Base-by-base conservation (phyloP, 37 sponge, comb jelly and placozoan species). In the Ianthella basta region DNA sequence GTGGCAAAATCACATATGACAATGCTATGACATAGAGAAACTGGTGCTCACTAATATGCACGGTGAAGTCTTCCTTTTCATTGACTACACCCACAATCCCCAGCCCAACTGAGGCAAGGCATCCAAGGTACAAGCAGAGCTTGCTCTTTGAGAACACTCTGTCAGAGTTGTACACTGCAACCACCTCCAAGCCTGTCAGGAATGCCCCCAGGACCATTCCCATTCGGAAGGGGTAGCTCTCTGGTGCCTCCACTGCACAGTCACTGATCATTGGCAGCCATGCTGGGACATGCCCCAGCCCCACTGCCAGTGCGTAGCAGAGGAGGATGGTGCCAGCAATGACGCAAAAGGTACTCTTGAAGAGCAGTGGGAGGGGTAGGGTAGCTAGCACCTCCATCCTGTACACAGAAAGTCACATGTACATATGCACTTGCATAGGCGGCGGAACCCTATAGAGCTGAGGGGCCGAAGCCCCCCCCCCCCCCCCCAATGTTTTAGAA, bases 181-280 rank as follows among this genome's bases (percentile, higher is more conserved):
- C 37, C 0, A 85, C 82, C 50, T 91, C 83, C 19, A 83, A 53
- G 0, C 29, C 69, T 21, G 91, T 72, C 21, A 88, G 59, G n/a
- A 84, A 5, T 0, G 90, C 92, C 24, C 90, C 92, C 10, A 78
- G 34, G 37, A 90, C 25, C 10, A 95, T 79, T 0, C 96, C 96
- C 19, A 80, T 66, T 23, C 96, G 53, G 82, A 95, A 95, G 38
- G 60, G 74, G 65, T 91, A 92, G 80, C 86, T 79, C 86, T 95
- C 96, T 0, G 96, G 96, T 41, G 89, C 27, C 21, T 72, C 70
- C 13, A 92, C 91, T 27, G 92, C 96, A 81, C 96, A 95, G 64
- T 83, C 91, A 59, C 91, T 90, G 79, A 95, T 95, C 83, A 93
- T 92, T 16, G 96, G 96, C 24, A 95, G 88, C 91, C 93, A 95